These are phyloP conservation scores for Arbacia lixula DNA, from an alignment of 53 echinoderm and acorn worm species.

Conservation along the genomic window DNA sequence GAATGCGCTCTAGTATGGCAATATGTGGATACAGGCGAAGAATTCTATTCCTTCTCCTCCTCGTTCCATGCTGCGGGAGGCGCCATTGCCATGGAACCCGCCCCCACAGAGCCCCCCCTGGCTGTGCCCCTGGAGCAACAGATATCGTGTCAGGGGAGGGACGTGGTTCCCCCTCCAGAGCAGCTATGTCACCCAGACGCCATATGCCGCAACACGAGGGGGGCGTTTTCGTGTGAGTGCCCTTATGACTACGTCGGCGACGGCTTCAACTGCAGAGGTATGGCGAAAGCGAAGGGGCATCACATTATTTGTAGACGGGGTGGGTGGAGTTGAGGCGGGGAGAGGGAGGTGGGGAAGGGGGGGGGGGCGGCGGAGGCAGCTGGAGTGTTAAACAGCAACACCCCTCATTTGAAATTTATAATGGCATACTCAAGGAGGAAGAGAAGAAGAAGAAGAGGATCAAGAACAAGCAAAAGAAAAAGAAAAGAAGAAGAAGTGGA, in stretches of 20 bases:
- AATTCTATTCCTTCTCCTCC: neutral
- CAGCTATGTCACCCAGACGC: neutral
- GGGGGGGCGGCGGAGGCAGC: no score
- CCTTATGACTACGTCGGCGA: neutral
- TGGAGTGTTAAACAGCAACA: no score
- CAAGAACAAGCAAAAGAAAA: no score
- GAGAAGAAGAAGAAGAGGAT: no score
- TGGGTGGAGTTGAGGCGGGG: no score
- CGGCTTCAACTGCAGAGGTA: conserved; percentile 12
- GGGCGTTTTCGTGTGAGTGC: neutral
- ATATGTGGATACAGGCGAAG: neutral
- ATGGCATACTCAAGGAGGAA: no score
- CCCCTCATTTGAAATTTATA: no score
- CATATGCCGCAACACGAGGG: neutral
- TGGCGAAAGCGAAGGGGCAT: no score
- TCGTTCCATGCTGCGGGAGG: neutral
- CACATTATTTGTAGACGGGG: no score
- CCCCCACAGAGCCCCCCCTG: no score
- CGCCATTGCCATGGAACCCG: neutral
- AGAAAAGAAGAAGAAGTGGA: no score
- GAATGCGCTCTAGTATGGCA: neutral
- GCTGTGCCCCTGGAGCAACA: neutral
- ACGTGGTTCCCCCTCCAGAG: neutral
- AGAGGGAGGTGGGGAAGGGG: no score
- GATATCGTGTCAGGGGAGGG: neutral